These are phyloP conservation scores for Cottus gobio DNA, from an alignment of 2,113 vertebrate genomes.

Conservation along the genomic window DNA sequence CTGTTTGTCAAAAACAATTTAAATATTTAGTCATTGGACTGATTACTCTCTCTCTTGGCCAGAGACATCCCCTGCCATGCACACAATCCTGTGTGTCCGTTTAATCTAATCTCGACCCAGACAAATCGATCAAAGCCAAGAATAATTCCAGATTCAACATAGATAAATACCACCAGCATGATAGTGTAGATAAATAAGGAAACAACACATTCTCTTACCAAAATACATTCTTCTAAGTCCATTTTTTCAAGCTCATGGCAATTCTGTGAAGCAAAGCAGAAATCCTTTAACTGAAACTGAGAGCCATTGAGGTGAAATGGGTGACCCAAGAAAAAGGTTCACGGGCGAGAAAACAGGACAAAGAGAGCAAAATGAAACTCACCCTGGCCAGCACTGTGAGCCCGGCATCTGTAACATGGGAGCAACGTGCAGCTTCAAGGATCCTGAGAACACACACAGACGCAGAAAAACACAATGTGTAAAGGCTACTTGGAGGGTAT, in stretches of 20 bases:
- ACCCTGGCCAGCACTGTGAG: constrained; percentile 93
- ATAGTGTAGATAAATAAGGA: neutral
- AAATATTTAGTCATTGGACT: constrained; percentile 3
- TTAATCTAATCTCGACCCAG: constrained; percentile 1
- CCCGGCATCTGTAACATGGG: constrained; percentile 92
- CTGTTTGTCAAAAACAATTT: constrained; percentile 27
- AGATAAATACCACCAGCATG: neutral
- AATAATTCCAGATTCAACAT: neutral
- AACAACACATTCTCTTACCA: constrained; percentile 84
- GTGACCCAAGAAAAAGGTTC: neutral
- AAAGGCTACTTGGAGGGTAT: neutral
- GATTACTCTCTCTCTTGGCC: neutral
- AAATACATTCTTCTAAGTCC: constrained; percentile 95
- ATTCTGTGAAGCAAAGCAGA: constrained; percentile 79
- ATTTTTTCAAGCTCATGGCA: constrained; percentile 96
- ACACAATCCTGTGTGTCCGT: neutral
- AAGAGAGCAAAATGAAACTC: constrained; percentile 62
- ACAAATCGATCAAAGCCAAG: constrained; percentile 9
- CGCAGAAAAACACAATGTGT: constrained; percentile 31
- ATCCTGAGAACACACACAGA: constrained; percentile 83
- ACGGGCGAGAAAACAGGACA: neutral
- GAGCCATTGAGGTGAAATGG: neutral
- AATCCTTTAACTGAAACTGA: neutral
- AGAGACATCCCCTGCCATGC: constrained; percentile 1
- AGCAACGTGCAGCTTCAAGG: constrained; percentile 93